Percentiles rank a stretch among this genome's conserved stretches.
Conservation (phyloP, 2,113 vertebrate species). For the Bubalus kerabau region DNA sequence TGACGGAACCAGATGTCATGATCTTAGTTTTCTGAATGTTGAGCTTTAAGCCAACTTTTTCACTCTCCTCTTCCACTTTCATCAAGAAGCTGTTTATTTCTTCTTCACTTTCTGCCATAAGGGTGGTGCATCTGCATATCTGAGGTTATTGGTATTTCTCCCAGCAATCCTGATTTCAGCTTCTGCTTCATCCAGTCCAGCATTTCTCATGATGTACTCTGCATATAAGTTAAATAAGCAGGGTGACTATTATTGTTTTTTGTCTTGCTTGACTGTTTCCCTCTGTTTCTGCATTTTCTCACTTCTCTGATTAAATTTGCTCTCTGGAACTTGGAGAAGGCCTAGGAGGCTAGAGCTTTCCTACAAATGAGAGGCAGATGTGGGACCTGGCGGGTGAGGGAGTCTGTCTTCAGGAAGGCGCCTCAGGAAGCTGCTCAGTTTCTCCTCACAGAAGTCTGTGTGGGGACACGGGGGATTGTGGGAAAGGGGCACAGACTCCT, state of each 20-base stretch:
- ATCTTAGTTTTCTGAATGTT: no score
- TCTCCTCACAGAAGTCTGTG: neutral
- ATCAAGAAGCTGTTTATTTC: no score
- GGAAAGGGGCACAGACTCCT: neutral
- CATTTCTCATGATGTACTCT: neutral
- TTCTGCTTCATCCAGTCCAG: no score
- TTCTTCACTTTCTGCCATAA: no score
- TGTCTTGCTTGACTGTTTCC: neutral
- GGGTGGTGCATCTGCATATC: no score
- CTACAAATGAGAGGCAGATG: neutral
- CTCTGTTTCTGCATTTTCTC: neutral
- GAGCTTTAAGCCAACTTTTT: no score
- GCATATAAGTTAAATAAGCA: neutral
- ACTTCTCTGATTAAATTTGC: neutral
- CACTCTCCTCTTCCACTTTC: no score
- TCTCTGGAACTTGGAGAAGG: neutral
- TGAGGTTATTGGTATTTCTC: no score
- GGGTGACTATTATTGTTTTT: neutral
- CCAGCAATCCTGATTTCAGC: no score
- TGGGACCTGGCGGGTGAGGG: neutral
- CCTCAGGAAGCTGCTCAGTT: neutral
- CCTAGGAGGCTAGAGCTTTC: neutral
- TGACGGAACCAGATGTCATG: no score
- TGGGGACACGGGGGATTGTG: neutral
- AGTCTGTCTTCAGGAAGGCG: neutral